Conservation (phyloP, 2,888 invertebrate species). For the Muschampia plurimacula region DNA sequence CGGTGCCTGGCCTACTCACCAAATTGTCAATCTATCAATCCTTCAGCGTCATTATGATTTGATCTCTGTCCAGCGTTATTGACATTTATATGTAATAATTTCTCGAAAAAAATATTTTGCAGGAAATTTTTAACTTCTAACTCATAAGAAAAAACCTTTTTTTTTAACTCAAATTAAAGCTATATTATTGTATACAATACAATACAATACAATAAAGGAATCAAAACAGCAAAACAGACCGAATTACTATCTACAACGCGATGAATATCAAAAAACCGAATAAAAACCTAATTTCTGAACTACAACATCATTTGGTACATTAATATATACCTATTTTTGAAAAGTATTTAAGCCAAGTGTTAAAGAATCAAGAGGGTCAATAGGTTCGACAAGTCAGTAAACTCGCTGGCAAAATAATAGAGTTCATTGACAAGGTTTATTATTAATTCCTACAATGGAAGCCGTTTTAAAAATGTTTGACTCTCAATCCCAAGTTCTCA, state of each 20-base stretch:
- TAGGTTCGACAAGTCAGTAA: slow-evolving; percentile 7
- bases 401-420: slow-evolving; percentile 74
- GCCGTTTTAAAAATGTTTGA: background rate
- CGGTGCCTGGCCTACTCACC: slow-evolving; percentile 81
- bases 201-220: background rate
- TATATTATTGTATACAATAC: background rate
- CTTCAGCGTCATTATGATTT: slow-evolving; percentile 77
- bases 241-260: background rate
- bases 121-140: background rate
- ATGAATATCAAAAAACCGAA: background rate
- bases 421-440: slow-evolving; percentile 83
- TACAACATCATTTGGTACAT: background rate
- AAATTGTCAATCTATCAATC: slow-evolving; percentile 84
- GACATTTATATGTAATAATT: background rate
- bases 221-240: background rate
- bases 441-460: slow-evolving; percentile 9
- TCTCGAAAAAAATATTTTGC: too few species aligned
- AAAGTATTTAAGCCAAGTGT: background rate
- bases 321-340: background rate
- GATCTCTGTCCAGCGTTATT: slow-evolving; percentile 56
- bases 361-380: background rate
- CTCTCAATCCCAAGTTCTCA: background rate
- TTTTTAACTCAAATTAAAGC: too few species aligned
- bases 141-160: too few species aligned
- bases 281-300: slow-evolving; percentile 2